Evolutionary conservation across 2,797 vertebrate genomes (phyloP).

Genomic region (Chelmon rostratus): DNA sequence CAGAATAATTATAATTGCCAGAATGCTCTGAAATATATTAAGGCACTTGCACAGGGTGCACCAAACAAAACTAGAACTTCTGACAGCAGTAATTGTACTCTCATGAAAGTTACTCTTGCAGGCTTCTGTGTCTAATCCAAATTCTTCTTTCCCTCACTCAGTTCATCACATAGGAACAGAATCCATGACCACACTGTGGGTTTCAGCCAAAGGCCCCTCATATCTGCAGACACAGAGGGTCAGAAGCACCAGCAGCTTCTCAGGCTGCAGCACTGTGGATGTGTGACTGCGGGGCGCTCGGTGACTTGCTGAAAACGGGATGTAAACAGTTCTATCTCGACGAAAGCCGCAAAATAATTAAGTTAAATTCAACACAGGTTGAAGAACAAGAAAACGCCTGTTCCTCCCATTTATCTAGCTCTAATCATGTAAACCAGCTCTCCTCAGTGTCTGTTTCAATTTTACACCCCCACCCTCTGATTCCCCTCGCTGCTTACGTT

Average conservation of each 20-base stretch:
- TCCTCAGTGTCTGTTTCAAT: constrained; percentile 26
- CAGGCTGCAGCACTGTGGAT: background rate
- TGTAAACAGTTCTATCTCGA: constrained; percentile 56
- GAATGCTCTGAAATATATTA: background rate
- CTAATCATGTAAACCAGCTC: constrained; percentile 28
- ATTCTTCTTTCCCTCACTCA: background rate
- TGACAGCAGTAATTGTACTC: background rate
- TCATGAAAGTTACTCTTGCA: background rate
- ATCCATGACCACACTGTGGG: background rate
- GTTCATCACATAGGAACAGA: background rate
- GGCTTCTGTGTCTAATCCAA: constrained; percentile 11
- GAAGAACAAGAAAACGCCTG: constrained; percentile 18
- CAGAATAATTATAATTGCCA: background rate
- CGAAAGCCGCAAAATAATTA: constrained; percentile 58
- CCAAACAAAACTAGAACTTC: background rate
- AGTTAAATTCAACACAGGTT: constrained; percentile 42
- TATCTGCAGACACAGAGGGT: background rate
- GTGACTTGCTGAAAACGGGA: constrained; percentile 36
- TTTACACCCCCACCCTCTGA: background rate
- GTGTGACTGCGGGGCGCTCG: constrained; percentile 1
- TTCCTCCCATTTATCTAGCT: constrained; percentile 26
- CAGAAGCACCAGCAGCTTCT: background rate
- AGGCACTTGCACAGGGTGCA: background rate
- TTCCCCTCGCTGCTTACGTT: background rate
- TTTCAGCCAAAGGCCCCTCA: constrained; percentile 14